A percentile compares a stretch with the other conserved stretches of the same genome.
Conservation (phyloP, 2,888 invertebrate genomes). For the Cantharis flavilabris region DNA sequence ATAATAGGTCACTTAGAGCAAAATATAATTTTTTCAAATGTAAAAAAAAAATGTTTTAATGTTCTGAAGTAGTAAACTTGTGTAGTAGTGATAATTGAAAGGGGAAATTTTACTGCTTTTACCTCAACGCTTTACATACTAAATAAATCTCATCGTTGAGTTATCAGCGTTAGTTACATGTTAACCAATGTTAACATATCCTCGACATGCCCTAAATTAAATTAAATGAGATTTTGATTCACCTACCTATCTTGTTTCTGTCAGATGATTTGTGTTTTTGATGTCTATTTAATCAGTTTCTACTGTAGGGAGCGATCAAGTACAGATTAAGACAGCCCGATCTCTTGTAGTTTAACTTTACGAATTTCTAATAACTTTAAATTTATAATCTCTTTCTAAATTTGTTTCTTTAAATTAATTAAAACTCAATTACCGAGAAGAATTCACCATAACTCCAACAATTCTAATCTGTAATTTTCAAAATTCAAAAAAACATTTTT, state of each 20-base stretch:
- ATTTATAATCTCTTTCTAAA: constrained; percentile 1
- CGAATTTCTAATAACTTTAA: constrained; percentile 2
- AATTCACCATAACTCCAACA: neutral
- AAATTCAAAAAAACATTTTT: no score
- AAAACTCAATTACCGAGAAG: neutral
- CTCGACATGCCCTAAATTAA: constrained; percentile 39
- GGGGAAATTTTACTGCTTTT: constrained; percentile 5
- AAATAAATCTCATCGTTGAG: constrained; percentile 22
- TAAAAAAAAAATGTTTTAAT: no score
- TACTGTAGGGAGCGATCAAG: constrained; percentile 23
- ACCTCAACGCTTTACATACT: constrained; percentile 16
- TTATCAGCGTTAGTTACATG: constrained; percentile 29
- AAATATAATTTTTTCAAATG: neutral
- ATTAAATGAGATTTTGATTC: constrained; percentile 39
- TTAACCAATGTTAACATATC: constrained; percentile 39
- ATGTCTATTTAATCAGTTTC: constrained; percentile 39
- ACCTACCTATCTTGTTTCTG: constrained; percentile 39
- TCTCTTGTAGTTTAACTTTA: constrained; percentile 6
- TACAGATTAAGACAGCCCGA: constrained; percentile 11
- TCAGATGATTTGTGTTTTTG: constrained; percentile 41
- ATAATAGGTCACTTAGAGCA: neutral
- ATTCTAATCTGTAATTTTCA: neutral
- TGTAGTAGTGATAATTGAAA: neutral
- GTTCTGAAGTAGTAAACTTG: neutral
- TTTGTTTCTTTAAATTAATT: constrained; percentile 2